Evolutionary conservation across 2,888 invertebrate species (phyloP), one percentile per base, ranked within the genome.

Genomic region (Xestobium rufovillosum): DNA sequence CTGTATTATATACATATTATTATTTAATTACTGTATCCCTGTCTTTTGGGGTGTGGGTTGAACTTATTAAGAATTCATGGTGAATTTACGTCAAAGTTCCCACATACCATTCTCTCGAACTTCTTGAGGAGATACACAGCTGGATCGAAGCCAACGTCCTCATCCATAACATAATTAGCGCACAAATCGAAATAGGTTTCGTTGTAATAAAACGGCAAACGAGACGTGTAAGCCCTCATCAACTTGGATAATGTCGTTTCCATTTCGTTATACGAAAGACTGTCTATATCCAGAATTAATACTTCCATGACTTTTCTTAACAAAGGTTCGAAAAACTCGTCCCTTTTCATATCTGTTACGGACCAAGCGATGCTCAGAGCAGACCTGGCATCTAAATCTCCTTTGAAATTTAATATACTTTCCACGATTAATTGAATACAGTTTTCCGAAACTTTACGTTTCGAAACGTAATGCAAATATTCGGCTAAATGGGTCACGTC

Each of bases 141-240:
- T 28, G 68, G 63, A 19, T 69, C 66, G 46, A 75, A 75, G n/a
- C 65, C 69, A 9, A 72, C 47, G 35, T 72, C 56, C n/a, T 70
- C 65, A 26, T 67, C 61, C 12, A 77, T 63, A 11, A 73, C 62
- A 47, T 69, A 71, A 31, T 68, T 66, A 3, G 71, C 72, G 26
- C 72, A 66, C 1, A 68, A 66, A 48, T 80, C 74, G 51, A 76
- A 61, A 45, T 80, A 66, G 34, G 69, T 68, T 48, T 77, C 76
- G 46, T 78, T 70, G 48, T 80, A 82, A 54, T 72, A 80, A 55
- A 69, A 70, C 3, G 64, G 55, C 36, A 68, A 63, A 44, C 70
- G 71, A 44, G 63, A 63, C 40, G 66, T 39, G 39, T 70, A 64
- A 41, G 68, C 63, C 3, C 61, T 61, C 12, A 68, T 66, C 11